phyloP scores from a whole-genome alignment of 2,797 vertebrate genomes.

The Dendrocincla fuliginosa region DNA sequence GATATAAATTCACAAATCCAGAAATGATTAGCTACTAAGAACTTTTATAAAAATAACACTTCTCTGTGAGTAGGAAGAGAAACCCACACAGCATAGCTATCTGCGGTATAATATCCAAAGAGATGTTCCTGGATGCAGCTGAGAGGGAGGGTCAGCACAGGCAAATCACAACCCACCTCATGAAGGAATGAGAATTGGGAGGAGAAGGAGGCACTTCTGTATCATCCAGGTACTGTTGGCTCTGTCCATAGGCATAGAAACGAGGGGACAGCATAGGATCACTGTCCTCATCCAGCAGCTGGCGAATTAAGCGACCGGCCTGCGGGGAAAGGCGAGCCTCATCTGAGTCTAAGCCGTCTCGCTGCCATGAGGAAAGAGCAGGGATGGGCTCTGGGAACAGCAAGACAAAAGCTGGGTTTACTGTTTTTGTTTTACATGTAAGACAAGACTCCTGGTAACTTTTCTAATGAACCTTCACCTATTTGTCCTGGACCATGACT shows the following conservation, averaged over 20 bases:
- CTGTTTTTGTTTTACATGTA: not conserved
- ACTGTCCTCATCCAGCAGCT: slow-evolving; percentile 90
- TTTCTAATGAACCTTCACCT: not conserved
- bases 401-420: slow-evolving; percentile 18
- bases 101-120: fast-evolving
- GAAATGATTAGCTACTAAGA: not conserved
- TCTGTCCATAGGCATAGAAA: slow-evolving; percentile 91
- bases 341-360: slow-evolving; percentile 85
- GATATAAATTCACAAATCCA: not conserved
- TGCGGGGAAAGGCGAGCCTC: slow-evolving; percentile 91
- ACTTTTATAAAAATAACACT: not conserved
- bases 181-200: slow-evolving; percentile 92
- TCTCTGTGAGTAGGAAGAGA: not conserved
- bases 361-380: slow-evolving; percentile 86
- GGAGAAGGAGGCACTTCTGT: slow-evolving; percentile 97
- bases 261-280: slow-evolving; percentile 97
- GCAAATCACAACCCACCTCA: slow-evolving; percentile 81
- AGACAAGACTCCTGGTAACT: not conserved
- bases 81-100: not conserved
- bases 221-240: slow-evolving; percentile 94
- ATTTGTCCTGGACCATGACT: fast-evolving
- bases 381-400: slow-evolving; percentile 86
- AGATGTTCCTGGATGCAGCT: not conserved
- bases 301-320: slow-evolving; percentile 87
- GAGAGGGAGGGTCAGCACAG: not conserved